These are phyloP conservation scores for Colaptes auratus DNA, from an alignment of 2,113 vertebrate species.

Conservation along the genomic window DNA sequence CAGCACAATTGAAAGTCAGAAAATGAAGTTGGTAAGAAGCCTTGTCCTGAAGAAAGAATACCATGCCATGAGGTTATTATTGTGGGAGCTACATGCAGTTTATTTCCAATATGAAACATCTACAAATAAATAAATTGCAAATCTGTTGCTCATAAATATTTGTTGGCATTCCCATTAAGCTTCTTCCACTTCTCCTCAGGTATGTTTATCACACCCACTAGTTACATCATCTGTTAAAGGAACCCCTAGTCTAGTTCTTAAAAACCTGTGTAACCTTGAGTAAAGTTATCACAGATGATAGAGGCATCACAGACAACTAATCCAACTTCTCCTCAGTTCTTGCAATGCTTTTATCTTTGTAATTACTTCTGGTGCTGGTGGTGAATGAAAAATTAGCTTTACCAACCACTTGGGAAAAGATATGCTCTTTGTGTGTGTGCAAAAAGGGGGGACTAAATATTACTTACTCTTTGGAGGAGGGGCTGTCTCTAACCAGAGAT, in stretches of 20 bases:
- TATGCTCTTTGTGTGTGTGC: neutral
- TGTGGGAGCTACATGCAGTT: neutral
- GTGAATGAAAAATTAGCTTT: conserved; percentile 45
- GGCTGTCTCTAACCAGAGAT: neutral
- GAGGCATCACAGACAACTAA: conserved; percentile 45
- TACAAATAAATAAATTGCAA: conserved; percentile 22
- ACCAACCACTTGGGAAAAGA: conserved; percentile 42
- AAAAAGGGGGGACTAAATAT: neutral
- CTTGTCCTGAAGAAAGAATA: neutral
- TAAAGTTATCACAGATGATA: conserved; percentile 54
- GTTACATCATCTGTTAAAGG: conserved; percentile 42
- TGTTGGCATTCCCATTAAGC: neutral
- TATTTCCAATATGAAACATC: conserved; percentile 10
- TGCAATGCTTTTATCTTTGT: conserved; percentile 51
- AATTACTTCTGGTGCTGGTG: conserved; percentile 46
- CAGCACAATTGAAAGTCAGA: neutral
- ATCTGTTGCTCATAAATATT: neutral
- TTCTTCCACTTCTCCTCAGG: neutral
- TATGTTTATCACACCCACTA: conserved; percentile 30
- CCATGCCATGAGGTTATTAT: neutral
- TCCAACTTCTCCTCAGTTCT: conserved; percentile 36
- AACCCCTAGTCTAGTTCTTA: conserved; percentile 3
- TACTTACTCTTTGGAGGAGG: neutral
- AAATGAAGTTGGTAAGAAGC: neutral
- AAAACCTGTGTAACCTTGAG: conserved; percentile 44